phyloP scores from a whole-genome alignment of 2,888 invertebrate genomes.

The Itoplectis maculator region DNA sequence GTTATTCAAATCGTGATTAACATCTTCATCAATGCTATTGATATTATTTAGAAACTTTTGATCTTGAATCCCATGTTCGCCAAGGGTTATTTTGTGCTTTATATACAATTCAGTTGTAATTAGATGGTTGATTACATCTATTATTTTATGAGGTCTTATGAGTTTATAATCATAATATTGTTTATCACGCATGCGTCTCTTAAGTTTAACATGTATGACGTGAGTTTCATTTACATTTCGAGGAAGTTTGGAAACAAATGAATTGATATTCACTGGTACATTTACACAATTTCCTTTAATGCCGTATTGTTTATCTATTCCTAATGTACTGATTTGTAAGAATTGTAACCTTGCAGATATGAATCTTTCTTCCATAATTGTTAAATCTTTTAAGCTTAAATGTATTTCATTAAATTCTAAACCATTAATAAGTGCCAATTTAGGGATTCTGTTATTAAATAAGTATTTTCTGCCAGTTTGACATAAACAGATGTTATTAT shows the following conservation, averaged over 20 bases:
- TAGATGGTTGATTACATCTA: constrained; percentile 53
- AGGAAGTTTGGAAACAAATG: constrained; percentile 61
- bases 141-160: constrained; percentile 54
- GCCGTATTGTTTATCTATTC: constrained; percentile 61
- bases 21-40: background rate
- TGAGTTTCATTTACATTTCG: constrained; percentile 56
- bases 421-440: constrained; percentile 60
- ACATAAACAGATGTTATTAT: constrained; percentile 53
- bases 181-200: constrained; percentile 56
- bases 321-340: constrained; percentile 60
- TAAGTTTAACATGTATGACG: constrained; percentile 59
- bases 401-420: constrained; percentile 59
- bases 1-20: constrained; percentile 21
- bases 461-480: constrained; percentile 52
- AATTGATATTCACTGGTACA: constrained; percentile 65
- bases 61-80: constrained; percentile 30
- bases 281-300: constrained; percentile 66
- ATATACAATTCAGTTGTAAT: constrained; percentile 46
- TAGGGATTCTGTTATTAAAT: constrained; percentile 51
- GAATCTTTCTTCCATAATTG: constrained; percentile 63
- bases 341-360: constrained; percentile 64
- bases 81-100: constrained; percentile 57
- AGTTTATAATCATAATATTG: constrained; percentile 50
- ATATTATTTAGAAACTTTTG: constrained; percentile 13
- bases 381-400: constrained; percentile 51